Evolutionary conservation across 2,797 vertebrate species (phyloP).

Genomic region (Myotis myotis): DNA sequence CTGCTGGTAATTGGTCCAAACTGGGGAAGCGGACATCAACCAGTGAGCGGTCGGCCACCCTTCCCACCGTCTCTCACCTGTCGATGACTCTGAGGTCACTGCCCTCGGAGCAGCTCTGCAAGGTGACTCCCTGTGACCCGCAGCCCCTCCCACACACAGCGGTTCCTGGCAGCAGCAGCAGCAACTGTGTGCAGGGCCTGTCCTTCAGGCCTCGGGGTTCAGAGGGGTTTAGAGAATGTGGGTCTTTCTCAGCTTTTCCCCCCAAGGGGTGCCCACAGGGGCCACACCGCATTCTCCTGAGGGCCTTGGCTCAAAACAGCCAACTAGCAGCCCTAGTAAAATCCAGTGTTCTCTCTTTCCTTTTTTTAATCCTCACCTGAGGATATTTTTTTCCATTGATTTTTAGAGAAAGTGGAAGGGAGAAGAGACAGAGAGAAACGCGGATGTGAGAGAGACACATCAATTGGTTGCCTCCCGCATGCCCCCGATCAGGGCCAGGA

Average conservation of each 20-base stretch:
- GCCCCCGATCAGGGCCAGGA: no score
- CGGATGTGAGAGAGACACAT: no score
- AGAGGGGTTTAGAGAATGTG: neutral
- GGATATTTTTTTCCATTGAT: no score
- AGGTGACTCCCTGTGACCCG: neutral
- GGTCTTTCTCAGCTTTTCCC: neutral
- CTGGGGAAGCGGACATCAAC: neutral
- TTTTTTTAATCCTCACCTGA: no score
- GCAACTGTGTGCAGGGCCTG: neutral
- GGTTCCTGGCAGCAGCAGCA: neutral
- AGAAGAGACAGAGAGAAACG: no score
- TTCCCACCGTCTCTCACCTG: neutral
- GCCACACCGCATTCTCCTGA: neutral
- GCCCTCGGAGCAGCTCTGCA: neutral
- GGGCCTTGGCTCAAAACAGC: neutral
- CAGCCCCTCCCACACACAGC: neutral
- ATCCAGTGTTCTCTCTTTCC: neutral
- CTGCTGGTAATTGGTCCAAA: neutral
- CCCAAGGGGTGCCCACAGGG: neutral
- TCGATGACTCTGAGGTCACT: neutral
- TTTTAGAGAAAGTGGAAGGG: no score
- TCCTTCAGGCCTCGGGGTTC: rapidly evolving
- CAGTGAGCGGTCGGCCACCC: neutral
- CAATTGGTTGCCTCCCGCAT: no score
- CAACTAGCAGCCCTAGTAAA: neutral